Conservation (phyloP, 2,113 vertebrate species). For the Seriola quinqueradiata region DNA sequence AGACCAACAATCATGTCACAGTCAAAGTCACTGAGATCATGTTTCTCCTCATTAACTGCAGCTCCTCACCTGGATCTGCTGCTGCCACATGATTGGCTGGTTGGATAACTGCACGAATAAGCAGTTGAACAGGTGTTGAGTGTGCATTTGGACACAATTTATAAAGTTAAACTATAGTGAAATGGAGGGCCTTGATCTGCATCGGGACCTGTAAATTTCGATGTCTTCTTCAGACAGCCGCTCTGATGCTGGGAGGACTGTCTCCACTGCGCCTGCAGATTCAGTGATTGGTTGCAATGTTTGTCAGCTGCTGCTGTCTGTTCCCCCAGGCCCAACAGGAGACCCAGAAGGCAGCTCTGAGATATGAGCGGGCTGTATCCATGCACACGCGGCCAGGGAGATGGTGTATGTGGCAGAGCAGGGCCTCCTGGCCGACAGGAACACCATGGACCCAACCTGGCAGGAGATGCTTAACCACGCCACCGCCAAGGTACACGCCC, state of each 20-base stretch:
- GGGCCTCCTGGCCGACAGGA: conserved; percentile 90
- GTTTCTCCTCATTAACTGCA: too few relatives aligned
- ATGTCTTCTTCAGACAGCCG: too few relatives aligned
- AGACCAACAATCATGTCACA: too few relatives aligned
- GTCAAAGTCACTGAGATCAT: too few relatives aligned
- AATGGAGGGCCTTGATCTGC: background rate
- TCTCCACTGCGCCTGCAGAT: background rate
- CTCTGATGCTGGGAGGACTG: background rate
- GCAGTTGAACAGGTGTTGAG: background rate
- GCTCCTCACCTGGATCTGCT: background rate
- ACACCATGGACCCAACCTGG: conserved; percentile 94
- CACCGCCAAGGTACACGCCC: conserved; percentile 87
- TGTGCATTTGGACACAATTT: background rate
- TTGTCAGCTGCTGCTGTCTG: conserved; percentile 25
- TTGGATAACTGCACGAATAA: background rate
- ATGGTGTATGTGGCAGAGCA: conserved; percentile 97
- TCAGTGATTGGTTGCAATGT: background rate
- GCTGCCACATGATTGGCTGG: background rate
- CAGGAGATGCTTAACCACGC: conserved; percentile 97
- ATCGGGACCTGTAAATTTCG: background rate
- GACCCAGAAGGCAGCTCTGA: conserved; percentile 91
- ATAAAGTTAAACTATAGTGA: background rate
- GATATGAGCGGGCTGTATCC: conserved; percentile 92
- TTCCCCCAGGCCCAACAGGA: conserved; percentile 91
- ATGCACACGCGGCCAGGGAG: conserved; percentile 94